Base-by-base conservation (phyloP, 2,888 invertebrate species). In the Apotomis turbidana region DNA sequence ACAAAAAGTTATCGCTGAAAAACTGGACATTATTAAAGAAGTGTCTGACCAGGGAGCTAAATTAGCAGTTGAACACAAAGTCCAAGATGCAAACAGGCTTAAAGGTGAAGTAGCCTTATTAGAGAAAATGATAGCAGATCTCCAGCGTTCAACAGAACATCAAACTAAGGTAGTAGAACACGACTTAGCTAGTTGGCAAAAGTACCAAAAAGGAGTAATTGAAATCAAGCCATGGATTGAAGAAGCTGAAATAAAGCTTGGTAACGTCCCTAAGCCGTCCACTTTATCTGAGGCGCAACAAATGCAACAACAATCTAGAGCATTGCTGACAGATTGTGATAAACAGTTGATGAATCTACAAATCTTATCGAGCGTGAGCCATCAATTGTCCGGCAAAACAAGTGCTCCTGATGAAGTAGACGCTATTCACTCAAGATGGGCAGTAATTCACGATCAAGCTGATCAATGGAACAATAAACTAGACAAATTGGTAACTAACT, bases 191-290 rank as follows among this genome's bases (percentile, higher is more conserved):
- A 97, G 96, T 76, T 98, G 97, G 97, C 96, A 97, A 83, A 95
- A 96, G 80, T 98, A 97, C 87, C 97, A 98, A 88, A 94, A 95
- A 59, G 96, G 95, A 70, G 94, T 98, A 46, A 95, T 96, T 74
- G 95, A 97, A 86, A 95, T 98, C 66, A 96, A 97, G 84, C 98
- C 98, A 0, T 97, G 98, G 96, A 95, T 99, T 70, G 97, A 98
- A 85, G 95, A 97, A 84, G 97, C 97, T 15, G 98, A 98, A 91
- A 89, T 96, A n/a, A 96, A 96, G 90, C 94, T 97, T 41, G 94
- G 95, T 15, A 94, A 94, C 74, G 95, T 95, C 8, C 95, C 96
- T 5, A 97, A 97, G 87, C 98, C 98, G 15, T 90, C 95, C 4
- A 96, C 95, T 58, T 91, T 98, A 68, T 94, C 95, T 75, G 98